These are phyloP conservation scores for Champsocephalus esox DNA, from an alignment of 2,797 vertebrate species.

Conservation along the genomic window DNA sequence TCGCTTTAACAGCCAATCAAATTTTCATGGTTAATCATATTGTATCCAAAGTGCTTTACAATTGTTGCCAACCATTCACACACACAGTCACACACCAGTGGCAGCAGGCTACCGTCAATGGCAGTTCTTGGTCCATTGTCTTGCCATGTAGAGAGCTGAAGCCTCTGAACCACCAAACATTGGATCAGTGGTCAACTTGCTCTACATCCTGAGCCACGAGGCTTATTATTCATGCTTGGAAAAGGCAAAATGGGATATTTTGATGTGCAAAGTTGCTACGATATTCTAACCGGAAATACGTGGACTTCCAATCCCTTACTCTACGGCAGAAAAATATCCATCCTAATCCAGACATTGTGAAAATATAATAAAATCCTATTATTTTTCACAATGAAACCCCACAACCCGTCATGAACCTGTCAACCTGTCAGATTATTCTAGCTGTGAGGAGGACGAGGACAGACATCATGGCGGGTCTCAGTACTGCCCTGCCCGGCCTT, in stretches of 20 bases:
- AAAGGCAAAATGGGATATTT: background rate
- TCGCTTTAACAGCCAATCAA: background rate
- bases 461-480: slow-evolving; percentile 58
- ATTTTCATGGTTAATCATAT: background rate
- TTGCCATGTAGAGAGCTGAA: background rate
- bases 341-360: slow-evolving; percentile 68
- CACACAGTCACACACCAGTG: no score
- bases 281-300: background rate
- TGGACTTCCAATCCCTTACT: background rate
- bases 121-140: no score
- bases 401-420: slow-evolving; percentile 53
- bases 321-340: background rate
- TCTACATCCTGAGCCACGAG: background rate
- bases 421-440: slow-evolving; percentile 5
- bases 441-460: slow-evolving; percentile 22
- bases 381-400: slow-evolving; percentile 75
- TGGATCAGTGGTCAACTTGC: background rate
- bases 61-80: no score
- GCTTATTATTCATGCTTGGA: background rate
- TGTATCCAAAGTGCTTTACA: background rate
- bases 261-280: background rate
- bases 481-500: slow-evolving; percentile 39
- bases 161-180: background rate
- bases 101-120: no score
- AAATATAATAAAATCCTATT: slow-evolving; percentile 78